Evolutionary conservation across 2,888 invertebrate species (phyloP).

Genomic region (Eristalis pertinax): DNA sequence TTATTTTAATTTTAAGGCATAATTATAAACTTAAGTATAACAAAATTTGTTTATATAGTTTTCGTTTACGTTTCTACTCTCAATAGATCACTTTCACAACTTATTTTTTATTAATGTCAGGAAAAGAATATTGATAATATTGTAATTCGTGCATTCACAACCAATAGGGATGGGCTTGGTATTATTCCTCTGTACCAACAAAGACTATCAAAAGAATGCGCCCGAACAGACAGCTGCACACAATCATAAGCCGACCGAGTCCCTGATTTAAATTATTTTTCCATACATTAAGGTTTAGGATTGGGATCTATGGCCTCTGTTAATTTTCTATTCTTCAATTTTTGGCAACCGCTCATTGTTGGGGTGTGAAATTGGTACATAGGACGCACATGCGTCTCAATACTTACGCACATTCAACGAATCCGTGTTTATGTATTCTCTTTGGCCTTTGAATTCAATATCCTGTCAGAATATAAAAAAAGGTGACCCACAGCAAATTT

Average conservation of each 20-base stretch:
- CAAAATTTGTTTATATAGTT: no score
- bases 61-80: not conserved
- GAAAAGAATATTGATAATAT: not conserved
- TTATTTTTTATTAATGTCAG: not conserved
- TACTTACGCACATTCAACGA: constrained; percentile 17
- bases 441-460: constrained; percentile 25
- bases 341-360: constrained; percentile 32
- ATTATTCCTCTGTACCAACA: not conserved
- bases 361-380: constrained; percentile 51
- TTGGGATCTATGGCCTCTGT: constrained; percentile 14
- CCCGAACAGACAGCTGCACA: constrained; percentile 39
- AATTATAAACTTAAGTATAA: no score
- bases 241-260: constrained; percentile 11
- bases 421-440: constrained; percentile 3
- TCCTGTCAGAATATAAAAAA: constrained; percentile 18
- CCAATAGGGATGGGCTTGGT: constrained; percentile 9
- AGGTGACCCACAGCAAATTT: constrained; percentile 12
- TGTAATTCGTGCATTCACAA: not conserved
- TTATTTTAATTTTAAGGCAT: no score
- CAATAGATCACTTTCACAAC: not conserved
- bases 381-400: constrained; percentile 38
- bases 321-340: constrained; percentile 10
- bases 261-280: constrained; percentile 21
- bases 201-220: constrained; percentile 29
- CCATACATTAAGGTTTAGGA: constrained; percentile 17